These are phyloP conservation scores for Platyrinchus mystaceus DNA, from an alignment of 2,797 vertebrate genomes.

Conservation along the genomic window DNA sequence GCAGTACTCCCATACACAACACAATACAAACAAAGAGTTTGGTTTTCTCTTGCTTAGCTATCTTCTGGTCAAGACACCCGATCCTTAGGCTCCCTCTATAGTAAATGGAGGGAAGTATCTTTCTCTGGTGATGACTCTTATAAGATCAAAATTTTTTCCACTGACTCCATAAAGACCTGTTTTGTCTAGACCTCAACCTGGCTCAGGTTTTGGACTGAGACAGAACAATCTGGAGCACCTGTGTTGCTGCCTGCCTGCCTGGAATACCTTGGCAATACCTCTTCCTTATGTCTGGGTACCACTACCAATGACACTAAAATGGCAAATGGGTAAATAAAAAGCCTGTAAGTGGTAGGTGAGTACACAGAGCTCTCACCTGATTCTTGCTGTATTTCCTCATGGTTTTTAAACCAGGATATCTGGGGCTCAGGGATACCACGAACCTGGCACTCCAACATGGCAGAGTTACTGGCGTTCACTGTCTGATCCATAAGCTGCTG, in stretches of 20 bases:
- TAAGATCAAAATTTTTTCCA: not conserved
- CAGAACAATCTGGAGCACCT: not conserved
- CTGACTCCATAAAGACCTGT: rapidly evolving
- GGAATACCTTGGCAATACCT: not conserved
- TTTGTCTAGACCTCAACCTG: not conserved
- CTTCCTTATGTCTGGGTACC: not conserved
- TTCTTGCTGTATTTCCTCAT: slow-evolving; percentile 81
- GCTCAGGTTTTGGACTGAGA: not conserved
- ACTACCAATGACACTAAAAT: not conserved
- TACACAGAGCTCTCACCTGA: slow-evolving; percentile 81
- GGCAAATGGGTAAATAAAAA: not conserved
- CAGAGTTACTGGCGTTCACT: slow-evolving; percentile 86
- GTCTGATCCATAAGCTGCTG: slow-evolving; percentile 83
- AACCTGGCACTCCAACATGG: slow-evolving; percentile 83
- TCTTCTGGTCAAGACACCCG: not conserved
- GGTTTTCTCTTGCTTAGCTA: not conserved
- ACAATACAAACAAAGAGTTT: not conserved
- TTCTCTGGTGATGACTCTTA: not conserved
- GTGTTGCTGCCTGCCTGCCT: not conserved
- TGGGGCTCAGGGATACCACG: slow-evolving; percentile 83
- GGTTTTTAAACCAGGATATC: slow-evolving; percentile 92
- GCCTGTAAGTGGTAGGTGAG: not conserved
- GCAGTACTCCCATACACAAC: not conserved
- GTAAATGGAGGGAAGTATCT: not conserved
- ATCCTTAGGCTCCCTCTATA: not conserved